These are phyloP conservation scores for Mormyrops boulengeri DNA, from an alignment of 2,797 vertebrate genomes.

Conservation along the genomic window DNA sequence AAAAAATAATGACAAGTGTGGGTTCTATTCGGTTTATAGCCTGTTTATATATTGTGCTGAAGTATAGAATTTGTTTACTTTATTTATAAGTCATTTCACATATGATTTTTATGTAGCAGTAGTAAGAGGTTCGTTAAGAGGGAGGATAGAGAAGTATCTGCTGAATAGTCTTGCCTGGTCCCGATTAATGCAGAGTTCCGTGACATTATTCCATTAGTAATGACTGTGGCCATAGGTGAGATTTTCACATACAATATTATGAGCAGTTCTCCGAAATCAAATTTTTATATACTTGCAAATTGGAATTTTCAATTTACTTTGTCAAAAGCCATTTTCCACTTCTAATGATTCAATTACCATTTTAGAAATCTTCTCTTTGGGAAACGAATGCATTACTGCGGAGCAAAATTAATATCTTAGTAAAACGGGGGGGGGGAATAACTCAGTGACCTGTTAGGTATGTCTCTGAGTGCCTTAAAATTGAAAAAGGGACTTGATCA, in stretches of 20 bases:
- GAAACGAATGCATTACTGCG: not conserved
- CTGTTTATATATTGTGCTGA: not conserved
- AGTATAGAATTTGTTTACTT: not conserved
- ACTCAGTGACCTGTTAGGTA: not conserved
- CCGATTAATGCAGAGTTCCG: not conserved
- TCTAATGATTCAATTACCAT: slow-evolving; percentile 9
- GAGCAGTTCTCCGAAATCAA: not conserved
- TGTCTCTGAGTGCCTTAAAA: not conserved
- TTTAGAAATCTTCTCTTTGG: not conserved
- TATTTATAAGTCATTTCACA: not conserved
- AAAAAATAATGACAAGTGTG: not conserved
- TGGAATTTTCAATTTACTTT: not conserved
- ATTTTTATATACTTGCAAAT: not conserved
- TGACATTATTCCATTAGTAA: slow-evolving; percentile 5
- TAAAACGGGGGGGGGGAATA: not conserved
- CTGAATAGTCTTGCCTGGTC: not conserved
- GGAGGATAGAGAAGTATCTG: not conserved
- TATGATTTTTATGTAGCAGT: not conserved
- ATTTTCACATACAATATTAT: not conserved
- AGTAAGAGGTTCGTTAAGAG: not conserved
- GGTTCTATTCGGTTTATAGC: not conserved
- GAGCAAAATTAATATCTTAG: not conserved
- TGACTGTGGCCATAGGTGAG: not conserved
- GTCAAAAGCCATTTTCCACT: not conserved
- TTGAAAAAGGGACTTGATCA: not conserved